A percentile compares a stretch with the other conserved stretches of the same genome.
Conservation (phyloP, 2,888 invertebrate species). For the Epinotia bilunana region DNA sequence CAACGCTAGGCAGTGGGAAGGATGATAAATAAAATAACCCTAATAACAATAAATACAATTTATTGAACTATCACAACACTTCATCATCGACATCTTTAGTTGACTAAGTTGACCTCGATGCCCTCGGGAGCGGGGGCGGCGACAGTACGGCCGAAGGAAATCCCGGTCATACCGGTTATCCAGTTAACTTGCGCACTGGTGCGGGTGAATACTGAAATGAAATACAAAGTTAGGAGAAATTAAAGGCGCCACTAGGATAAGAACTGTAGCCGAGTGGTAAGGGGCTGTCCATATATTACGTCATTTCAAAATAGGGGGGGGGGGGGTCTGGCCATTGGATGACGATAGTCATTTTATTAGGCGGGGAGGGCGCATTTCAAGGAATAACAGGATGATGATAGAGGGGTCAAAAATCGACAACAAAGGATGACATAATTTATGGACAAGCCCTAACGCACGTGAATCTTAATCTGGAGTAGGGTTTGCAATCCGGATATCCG, state of each 20-base stretch:
- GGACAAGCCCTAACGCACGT: no score
- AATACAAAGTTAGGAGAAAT: conserved; percentile 30
- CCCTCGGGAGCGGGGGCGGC: neutral
- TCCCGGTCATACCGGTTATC: conserved; percentile 54
- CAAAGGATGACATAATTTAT: no score
- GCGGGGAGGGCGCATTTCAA: no score
- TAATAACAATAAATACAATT: neutral
- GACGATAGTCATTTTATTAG: no score
- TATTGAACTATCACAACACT: neutral
- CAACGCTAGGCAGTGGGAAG: no score
- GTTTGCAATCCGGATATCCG: no score
- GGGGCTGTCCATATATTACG: no score
- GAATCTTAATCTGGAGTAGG: no score
- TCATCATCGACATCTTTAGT: neutral
- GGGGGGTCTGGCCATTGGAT: no score
- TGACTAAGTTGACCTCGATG: conserved; percentile 16
- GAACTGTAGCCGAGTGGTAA: neutral
- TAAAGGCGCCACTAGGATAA: neutral
- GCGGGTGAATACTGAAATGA: conserved; percentile 53
- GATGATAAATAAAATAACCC: neutral
- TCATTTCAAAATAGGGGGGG: no score
- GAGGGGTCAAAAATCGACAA: no score
- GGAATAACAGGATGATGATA: no score
- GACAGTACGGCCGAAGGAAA: conserved; percentile 17
- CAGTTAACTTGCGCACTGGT: conserved; percentile 52